These are phyloP conservation scores for Peromyscus attwateri DNA, from an alignment of 2,797 vertebrate genomes.

Conservation along the genomic window DNA sequence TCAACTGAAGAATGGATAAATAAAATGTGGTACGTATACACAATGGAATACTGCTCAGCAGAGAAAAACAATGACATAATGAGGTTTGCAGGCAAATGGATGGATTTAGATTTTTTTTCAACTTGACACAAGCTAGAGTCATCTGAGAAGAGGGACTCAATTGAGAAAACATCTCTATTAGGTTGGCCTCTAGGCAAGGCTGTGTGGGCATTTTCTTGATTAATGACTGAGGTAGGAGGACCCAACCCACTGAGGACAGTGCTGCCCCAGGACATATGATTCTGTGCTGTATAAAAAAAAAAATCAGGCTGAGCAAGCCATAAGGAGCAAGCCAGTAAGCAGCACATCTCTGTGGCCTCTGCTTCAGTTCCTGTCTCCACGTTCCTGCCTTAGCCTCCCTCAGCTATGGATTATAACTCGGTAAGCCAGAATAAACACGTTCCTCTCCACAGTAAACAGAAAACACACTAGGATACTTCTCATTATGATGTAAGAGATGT, in stretches of 20 bases:
- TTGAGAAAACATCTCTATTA: neutral
- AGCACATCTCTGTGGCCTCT: neutral
- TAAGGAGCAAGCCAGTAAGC: neutral
- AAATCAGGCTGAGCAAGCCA: neutral
- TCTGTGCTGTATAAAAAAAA: neutral
- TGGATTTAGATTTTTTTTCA: no score
- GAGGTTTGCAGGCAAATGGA: no score
- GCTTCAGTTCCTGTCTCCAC: neutral
- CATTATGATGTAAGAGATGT: neutral
- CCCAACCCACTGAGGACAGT: no score
- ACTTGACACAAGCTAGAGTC: neutral
- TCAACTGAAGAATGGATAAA: no score
- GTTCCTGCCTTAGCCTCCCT: neutral
- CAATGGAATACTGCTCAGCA: no score
- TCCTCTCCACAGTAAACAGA: neutral
- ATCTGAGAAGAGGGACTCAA: neutral
- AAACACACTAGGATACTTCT: neutral
- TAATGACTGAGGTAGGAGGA: neutral
- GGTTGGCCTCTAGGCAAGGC: neutral
- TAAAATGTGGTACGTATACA: no score
- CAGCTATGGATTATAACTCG: neutral
- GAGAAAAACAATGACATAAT: no score
- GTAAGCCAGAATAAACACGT: neutral
- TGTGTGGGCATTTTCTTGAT: neutral
- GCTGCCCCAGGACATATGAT: neutral